Conservation (phyloP, 1,140 invertebrate genomes). For the Gyrodactylus bullatarudis region DNA sequence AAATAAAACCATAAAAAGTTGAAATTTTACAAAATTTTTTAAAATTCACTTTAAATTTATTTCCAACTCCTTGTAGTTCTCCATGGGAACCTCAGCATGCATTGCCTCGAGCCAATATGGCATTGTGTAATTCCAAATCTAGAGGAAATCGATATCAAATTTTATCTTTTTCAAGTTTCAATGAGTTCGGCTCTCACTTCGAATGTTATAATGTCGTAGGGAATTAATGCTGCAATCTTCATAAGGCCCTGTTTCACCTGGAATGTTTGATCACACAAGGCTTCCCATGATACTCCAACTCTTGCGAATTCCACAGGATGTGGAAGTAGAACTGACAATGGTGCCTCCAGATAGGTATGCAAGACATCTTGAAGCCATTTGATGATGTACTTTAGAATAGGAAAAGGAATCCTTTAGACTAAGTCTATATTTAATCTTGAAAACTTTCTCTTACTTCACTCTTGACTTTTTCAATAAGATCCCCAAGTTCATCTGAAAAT, state of each 20-base stretch:
- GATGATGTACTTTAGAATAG: constrained; percentile 34
- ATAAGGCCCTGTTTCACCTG: constrained; percentile 50
- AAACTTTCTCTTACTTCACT: constrained; percentile 3
- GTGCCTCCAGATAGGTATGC: constrained; percentile 46
- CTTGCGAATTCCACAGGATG: constrained; percentile 54
- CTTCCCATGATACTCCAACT: constrained; percentile 75
- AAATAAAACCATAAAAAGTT: constrained; percentile 1
- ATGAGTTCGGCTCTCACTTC: constrained; percentile 34
- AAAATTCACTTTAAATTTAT: constrained; percentile 53
- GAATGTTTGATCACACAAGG: constrained; percentile 46
- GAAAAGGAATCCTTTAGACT: not conserved
- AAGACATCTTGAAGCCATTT: constrained; percentile 53
- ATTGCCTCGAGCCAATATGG: constrained; percentile 92
- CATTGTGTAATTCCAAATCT: constrained; percentile 78
- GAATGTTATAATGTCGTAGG: constrained; percentile 73
- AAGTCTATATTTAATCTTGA: not conserved
- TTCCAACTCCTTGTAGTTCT: constrained; percentile 58
- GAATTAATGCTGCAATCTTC: constrained; percentile 62
- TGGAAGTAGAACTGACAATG: constrained; percentile 47
- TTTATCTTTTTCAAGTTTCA: no score
- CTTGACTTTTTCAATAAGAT: constrained; percentile 5
- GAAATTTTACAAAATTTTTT: no score
- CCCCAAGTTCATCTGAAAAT: constrained; percentile 2
- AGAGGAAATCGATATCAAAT: constrained; percentile 4
- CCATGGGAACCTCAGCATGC: constrained; percentile 58